Evolutionary conservation across 2,113 vertebrate species (phyloP).

Genomic region (Leptobrachium leishanense): DNA sequence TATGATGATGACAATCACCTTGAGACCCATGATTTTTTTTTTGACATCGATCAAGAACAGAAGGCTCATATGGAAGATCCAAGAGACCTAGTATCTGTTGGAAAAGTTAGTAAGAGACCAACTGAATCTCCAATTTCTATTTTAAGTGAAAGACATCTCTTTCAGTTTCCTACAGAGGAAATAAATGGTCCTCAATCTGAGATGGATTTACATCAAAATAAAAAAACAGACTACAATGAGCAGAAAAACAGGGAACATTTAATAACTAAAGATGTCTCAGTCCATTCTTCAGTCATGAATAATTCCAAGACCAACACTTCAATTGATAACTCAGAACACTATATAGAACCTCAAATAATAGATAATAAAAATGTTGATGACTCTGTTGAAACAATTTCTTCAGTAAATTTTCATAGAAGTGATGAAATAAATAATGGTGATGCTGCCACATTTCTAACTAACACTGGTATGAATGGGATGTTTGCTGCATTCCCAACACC

Average conservation of each 20-base stretch:
- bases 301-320: constrained; percentile 14
- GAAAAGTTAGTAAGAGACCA: constrained; percentile 51
- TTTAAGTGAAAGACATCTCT: constrained; percentile 81
- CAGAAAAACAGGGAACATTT: constrained; percentile 58
- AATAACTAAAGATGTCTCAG: constrained; percentile 57
- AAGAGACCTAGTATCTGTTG: constrained; percentile 42
- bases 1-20: constrained; percentile 47
- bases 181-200: constrained; percentile 67
- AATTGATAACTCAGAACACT: constrained; percentile 68
- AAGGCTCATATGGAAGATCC: constrained; percentile 48
- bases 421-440: constrained; percentile 52
- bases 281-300: constrained; percentile 43
- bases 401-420: constrained; percentile 62
- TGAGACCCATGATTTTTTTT: constrained; percentile 49
- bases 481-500: constrained; percentile 48
- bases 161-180: constrained; percentile 83
- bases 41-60: constrained; percentile 51
- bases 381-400: constrained; percentile 58
- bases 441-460: constrained; percentile 43
- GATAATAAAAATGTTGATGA: constrained; percentile 62
- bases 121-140: constrained; percentile 76
- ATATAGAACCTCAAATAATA: constrained; percentile 58
- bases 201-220: constrained; percentile 54
- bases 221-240: constrained; percentile 57
- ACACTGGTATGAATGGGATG: constrained; percentile 54